Conservation (phyloP, 1,140 invertebrate species). For the Leptopilina boulardi region DNA sequence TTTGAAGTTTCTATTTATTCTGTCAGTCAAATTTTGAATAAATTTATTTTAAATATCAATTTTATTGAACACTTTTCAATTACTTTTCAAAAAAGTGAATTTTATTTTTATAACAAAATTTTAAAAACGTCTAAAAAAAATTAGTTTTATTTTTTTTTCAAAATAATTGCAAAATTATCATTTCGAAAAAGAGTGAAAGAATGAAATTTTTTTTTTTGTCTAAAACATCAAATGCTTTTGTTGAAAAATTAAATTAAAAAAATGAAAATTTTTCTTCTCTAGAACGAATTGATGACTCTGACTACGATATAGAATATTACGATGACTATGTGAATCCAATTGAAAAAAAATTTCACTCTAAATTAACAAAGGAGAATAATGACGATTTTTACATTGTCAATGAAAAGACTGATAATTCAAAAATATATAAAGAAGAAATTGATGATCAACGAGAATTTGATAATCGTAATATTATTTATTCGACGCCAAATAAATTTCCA, state of each 20-base stretch:
- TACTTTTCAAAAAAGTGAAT: too few relatives aligned
- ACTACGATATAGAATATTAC: constrained; percentile 63
- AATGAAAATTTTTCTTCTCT: constrained; percentile 21
- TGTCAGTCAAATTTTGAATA: too few relatives aligned
- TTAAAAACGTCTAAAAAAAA: too few relatives aligned
- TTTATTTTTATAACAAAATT: too few relatives aligned
- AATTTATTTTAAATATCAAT: too few relatives aligned
- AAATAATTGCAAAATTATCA: too few relatives aligned
- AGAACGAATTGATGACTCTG: constrained; percentile 65
- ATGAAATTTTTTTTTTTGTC: background rate
- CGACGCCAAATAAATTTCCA: background rate
- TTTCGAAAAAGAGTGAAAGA: too few relatives aligned
- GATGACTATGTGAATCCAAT: constrained; percentile 52
- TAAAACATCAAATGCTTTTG: background rate
- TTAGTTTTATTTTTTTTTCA: too few relatives aligned
- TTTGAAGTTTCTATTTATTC: too few relatives aligned
- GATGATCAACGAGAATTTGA: background rate
- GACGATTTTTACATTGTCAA: constrained; percentile 62
- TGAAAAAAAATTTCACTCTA: constrained; percentile 23
- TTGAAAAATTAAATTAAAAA: too few relatives aligned
- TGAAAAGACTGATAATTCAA: constrained; percentile 45
- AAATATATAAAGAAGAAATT: background rate
- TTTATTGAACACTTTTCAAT: too few relatives aligned
- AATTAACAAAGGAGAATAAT: background rate
- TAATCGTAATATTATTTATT: background rate